phyloP scores from a whole-genome alignment of 2,113 vertebrate genomes.

The Coregonus clupeaformis region DNA sequence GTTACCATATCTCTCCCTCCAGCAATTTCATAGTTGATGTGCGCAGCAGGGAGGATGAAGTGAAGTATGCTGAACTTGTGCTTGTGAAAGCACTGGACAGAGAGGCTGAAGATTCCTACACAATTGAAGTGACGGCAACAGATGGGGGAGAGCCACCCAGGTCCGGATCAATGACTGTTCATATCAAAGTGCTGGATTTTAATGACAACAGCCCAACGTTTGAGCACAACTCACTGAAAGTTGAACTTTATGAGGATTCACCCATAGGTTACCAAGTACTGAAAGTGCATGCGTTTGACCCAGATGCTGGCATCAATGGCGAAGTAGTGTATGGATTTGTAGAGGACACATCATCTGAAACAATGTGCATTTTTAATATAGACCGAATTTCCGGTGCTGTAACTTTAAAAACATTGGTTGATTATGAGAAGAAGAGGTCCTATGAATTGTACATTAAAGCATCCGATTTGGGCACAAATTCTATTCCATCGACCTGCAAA shows the following conservation, averaged over 20 bases:
- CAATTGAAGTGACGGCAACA: constrained; percentile 59
- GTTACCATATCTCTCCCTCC: constrained; percentile 68
- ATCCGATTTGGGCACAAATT: constrained; percentile 61
- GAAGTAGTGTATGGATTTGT: constrained; percentile 72
- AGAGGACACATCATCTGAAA: constrained; percentile 46
- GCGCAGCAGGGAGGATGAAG: constrained; percentile 62
- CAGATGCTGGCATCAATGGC: constrained; percentile 70
- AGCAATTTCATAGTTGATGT: constrained; percentile 67
- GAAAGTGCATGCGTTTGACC: constrained; percentile 72
- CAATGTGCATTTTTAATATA: constrained; percentile 62
- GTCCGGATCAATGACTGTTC: constrained; percentile 61
- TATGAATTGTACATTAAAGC: constrained; percentile 72
- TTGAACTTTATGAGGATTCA: constrained; percentile 72
- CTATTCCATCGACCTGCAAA: constrained; percentile 64
- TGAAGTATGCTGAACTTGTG: constrained; percentile 69
- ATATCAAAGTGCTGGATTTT: constrained; percentile 71
- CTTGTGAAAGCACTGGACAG: constrained; percentile 68
- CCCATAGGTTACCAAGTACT: constrained; percentile 68
- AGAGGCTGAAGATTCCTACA: constrained; percentile 70
- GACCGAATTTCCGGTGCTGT: constrained; percentile 68
- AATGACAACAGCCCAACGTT: constrained; percentile 79
- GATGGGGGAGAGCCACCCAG: constrained; percentile 57
- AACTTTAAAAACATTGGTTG: constrained; percentile 63
- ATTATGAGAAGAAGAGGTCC: constrained; percentile 66
- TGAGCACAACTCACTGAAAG: constrained; percentile 66